Base-by-base conservation (phyloP, 2,888 invertebrate genomes). In the Tortrix viridana region DNA sequence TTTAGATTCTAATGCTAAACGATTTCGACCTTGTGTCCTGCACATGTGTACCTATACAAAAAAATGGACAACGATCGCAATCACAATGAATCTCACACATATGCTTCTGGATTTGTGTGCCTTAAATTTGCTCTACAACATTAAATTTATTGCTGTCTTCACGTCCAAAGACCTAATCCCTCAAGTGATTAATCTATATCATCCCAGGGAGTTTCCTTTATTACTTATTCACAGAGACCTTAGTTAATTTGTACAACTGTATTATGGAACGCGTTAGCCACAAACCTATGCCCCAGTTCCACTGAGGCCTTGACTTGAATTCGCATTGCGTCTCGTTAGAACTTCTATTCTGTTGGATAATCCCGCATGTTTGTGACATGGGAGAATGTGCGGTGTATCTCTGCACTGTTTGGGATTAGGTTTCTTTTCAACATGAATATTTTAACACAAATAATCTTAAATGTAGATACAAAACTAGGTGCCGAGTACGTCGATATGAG, bases 231-330 rank as follows among this genome's bases (percentile, higher is more conserved):
- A 57, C 52, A 53, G 52, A 58, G 38, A 46, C 14, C 9, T 37
- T 32, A 38, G 43, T 41, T 32, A 12, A 32, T 46, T 50, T 50
- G 44, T 66, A 37, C 19, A 53, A 16, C 2, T 54, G 26, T 69
- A 65, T 63, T 60, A 67, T 61, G 60, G 59, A 66, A 52, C 72
- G 64, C 67, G 69, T 72, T 69, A 68, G 67, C 71, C 74, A 71
- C 67, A 74, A 76, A 75, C 74, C 73, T 70, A 69, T 72, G 73
- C 67, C 68, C 72, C 68, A 74, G 72, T 75, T 77, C 67, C 32
- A 65, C 64, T 66, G 70, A 71, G 70, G 71, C 68, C 74, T 68
- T 69, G 71, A 68, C 72, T 72, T 71, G 72, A 71, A 65, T 75
- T 72, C 71, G 70, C 74, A 72, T 71, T 66, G 68, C 70, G 67